phyloP scores from a whole-genome alignment of 2,797 vertebrate genomes.

The Syngnathus acus region DNA sequence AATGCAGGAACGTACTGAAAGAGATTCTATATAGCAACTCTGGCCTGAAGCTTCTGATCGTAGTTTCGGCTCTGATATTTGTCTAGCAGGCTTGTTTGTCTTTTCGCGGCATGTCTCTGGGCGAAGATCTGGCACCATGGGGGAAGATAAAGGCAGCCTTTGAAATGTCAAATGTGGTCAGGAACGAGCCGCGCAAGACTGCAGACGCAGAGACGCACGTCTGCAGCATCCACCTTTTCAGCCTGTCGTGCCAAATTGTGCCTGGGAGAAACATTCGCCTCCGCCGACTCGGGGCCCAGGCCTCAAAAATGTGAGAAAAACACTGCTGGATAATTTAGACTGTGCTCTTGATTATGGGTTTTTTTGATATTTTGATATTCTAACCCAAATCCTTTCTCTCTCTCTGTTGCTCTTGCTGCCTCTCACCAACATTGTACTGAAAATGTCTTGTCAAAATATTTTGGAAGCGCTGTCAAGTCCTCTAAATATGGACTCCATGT shows the following conservation, averaged over 20 bases:
- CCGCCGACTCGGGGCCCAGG: slow-evolving; percentile 34
- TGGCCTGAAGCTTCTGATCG: not conserved
- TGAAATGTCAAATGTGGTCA: slow-evolving; percentile 39
- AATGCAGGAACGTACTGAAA: not conserved
- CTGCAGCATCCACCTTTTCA: slow-evolving; percentile 54
- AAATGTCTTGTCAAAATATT: slow-evolving; percentile 60
- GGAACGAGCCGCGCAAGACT: slow-evolving; percentile 32
- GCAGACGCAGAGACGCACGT: slow-evolving; percentile 38
- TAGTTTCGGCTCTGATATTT: not conserved
- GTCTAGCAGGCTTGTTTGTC: not conserved
- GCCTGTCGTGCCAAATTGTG: slow-evolving; percentile 48
- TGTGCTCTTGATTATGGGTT: slow-evolving; percentile 56
- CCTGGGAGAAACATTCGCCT: slow-evolving; percentile 53
- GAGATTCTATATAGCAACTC: not conserved
- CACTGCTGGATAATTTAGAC: slow-evolving; percentile 61
- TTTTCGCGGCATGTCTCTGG: not conserved
- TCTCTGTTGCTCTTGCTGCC: slow-evolving; percentile 19
- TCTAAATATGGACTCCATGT: slow-evolving; percentile 49
- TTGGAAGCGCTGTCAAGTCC: slow-evolving; percentile 52
- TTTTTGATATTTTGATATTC: slow-evolving; percentile 67
- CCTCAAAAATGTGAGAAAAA: slow-evolving; percentile 68
- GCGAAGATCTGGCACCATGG: not conserved
- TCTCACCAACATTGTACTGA: slow-evolving; percentile 41
- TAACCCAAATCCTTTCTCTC: slow-evolving; percentile 38
- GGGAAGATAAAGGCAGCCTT: slow-evolving; percentile 10